Base-by-base conservation (phyloP, 2,888 invertebrate genomes). In the Tachystola acroxantha region DNA sequence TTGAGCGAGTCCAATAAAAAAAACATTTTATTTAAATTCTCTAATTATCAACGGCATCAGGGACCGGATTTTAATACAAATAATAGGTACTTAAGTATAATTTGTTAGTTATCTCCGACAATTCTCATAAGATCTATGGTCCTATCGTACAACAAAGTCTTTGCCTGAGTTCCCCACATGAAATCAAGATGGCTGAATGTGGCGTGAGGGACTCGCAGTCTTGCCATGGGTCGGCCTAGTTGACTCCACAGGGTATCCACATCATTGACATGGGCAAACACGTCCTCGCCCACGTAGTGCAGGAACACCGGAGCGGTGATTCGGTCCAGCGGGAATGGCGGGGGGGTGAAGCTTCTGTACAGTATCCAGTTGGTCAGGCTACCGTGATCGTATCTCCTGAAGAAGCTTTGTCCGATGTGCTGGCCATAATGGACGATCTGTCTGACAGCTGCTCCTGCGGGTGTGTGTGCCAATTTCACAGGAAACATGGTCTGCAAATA, bases 351-450 rank as follows among this genome's bases (percentile, higher is more conserved):
- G 24, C 63, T 65, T 3, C 89, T 78, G 52, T 92, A 92, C n/a
- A 64, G 61, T 39, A 61, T 56, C 37, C 84, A 62, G 57, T 92
- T 92, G 3, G 71, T 40, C 0, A 64, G 35, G 45, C 62, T 42
- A 3, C 89, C 89, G 41, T 82, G 74, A 57, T 90, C 88, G 48
- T 77, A 90, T 42, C 88, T 82, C 2, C 88, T 70, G 55, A 89
- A 89, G 26, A 65, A 53, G 0, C 70, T 73, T 1, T 88, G 76
- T 19, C 70, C 68, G 6, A 89, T 81, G 12, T 88, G 82, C 68
- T 94, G 94, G 0, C 82, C 90, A 62, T 89, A 94, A 65, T 95
- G 94, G 11, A 91, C 69, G 10, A 94, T 59, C 64, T 93, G 93
- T 49, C 89, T 88, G 1, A 89, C 88, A 0, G 93, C 88, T 0